phyloP scores from a whole-genome alignment of 2,888 invertebrate species.

The Allygus modestus region DNA sequence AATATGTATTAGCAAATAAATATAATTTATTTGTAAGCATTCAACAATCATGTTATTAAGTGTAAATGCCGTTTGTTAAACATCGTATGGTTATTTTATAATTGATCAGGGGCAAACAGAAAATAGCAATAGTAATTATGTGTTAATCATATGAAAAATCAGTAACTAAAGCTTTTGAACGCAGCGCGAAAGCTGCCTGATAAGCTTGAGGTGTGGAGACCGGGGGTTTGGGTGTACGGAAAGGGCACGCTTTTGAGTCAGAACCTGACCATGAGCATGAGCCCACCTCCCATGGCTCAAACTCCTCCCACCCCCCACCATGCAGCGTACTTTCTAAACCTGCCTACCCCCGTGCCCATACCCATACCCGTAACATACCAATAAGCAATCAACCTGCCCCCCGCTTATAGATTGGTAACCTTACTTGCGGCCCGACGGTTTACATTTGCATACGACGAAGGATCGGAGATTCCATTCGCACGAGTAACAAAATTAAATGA shows the following conservation, averaged over 20 bases:
- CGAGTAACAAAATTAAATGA: no score
- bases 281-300: slow-evolving; percentile 47
- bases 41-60: no score
- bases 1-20: no score
- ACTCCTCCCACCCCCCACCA: slow-evolving; percentile 53
- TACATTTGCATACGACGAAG: background rate
- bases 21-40: no score
- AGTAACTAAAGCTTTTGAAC: no score
- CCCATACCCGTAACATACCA: background rate
- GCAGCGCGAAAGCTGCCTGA: background rate
- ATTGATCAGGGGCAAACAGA: no score
- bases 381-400: background rate
- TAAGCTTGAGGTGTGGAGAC: background rate
- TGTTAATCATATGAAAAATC: no score
- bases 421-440: background rate
- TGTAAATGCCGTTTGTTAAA: no score
- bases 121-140: no score
- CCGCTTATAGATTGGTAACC: background rate
- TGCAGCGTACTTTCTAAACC: slow-evolving; percentile 34
- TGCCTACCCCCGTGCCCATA: slow-evolving; percentile 24
- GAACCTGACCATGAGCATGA: slow-evolving; percentile 41
- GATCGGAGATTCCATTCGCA: background rate
- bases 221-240: background rate
- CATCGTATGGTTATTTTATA: no score
- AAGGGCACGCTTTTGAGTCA: slow-evolving; percentile 39